Evolutionary conservation across 2,113 vertebrate genomes (phyloP).

Genomic region (Scopus umbretta): DNA sequence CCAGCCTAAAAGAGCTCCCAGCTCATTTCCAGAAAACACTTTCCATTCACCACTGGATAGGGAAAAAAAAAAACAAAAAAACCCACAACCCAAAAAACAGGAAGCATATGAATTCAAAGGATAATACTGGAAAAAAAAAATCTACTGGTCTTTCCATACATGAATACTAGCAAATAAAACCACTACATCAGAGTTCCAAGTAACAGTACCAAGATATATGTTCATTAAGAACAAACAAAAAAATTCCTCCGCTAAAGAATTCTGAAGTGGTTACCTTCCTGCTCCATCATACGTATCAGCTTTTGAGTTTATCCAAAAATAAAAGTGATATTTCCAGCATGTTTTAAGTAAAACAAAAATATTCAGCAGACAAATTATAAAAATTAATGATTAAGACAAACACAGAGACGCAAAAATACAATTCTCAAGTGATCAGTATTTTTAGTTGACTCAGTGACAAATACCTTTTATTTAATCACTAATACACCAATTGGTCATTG

Average conservation of each 20-base stretch:
- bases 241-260: background rate
- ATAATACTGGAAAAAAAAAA: background rate
- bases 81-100: too few relatives aligned
- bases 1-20: slow-evolving; percentile 93
- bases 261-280: background rate
- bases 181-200: background rate
- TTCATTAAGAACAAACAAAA: background rate
- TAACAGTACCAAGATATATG: background rate
- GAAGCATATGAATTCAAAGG: background rate
- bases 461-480: background rate
- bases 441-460: background rate
- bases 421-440: background rate
- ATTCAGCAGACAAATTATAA: background rate
- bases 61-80: background rate
- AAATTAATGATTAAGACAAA: background rate
- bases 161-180: background rate
- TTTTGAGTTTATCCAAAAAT: background rate
- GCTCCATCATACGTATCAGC: background rate
- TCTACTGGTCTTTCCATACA: background rate
- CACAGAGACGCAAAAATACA: background rate
- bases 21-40: slow-evolving; percentile 93
- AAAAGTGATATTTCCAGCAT: background rate
- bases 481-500: background rate
- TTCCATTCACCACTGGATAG: slow-evolving; percentile 87
- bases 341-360: background rate